Percentiles rank a stretch among this genome's conserved stretches.
Conservation (phyloP, 2,797 vertebrate genomes). For the Tapera naevia region DNA sequence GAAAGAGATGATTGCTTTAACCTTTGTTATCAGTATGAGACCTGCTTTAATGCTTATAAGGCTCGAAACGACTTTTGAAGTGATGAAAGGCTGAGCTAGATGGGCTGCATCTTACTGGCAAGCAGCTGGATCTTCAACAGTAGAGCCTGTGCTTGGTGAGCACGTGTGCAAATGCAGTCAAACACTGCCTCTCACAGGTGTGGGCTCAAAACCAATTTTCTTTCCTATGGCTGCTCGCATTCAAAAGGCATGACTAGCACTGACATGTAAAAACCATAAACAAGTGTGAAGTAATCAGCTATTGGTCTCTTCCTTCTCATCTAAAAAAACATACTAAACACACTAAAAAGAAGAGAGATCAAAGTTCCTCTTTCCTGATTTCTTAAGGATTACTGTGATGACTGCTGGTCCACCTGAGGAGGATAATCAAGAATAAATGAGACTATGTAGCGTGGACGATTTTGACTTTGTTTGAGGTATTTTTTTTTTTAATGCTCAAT, state of each 20-base stretch:
- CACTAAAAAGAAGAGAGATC: not conserved
- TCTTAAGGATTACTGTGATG: not conserved
- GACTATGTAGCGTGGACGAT: not conserved
- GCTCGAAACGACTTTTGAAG: constrained; percentile 36
- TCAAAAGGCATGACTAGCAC: not conserved
- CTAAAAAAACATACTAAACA: not conserved
- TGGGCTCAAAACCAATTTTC: not conserved
- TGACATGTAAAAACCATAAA: not conserved
- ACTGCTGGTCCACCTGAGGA: not conserved
- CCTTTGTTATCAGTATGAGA: constrained; percentile 54
- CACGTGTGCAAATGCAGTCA: fast-evolving
- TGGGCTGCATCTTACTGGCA: not conserved
- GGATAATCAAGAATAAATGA: not conserved
- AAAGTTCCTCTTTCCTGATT: not conserved
- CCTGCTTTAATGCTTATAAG: constrained; percentile 30
- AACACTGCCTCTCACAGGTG: not conserved
- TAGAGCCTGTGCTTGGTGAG: not conserved
- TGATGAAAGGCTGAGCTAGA: not conserved
- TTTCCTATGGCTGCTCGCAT: not conserved
- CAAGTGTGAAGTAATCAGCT: not conserved
- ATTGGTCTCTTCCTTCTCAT: fast-evolving
- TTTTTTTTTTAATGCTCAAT: not conserved
- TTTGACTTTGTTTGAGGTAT: not conserved
- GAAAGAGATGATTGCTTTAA: constrained; percentile 61
- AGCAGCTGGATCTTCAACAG: not conserved